A percentile compares a stretch with the other conserved stretches of the same genome.
phyloP scores from a whole-genome alignment of 1,140 invertebrate species.

The Cyrtorhinus lividipennis region DNA sequence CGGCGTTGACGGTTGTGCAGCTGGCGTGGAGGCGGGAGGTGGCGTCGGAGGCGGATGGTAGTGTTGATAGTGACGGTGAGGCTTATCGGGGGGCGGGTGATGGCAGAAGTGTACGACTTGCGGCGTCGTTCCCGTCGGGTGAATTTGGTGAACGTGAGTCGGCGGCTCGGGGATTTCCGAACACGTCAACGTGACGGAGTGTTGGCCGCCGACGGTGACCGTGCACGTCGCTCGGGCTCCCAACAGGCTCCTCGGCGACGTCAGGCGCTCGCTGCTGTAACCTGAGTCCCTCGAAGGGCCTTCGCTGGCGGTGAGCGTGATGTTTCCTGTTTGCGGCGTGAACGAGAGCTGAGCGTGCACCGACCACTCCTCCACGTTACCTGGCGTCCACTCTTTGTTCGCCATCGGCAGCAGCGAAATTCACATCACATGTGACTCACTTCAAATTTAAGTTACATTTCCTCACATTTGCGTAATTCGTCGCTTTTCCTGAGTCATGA shows the following conservation, averaged over 20 bases:
- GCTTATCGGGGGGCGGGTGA: conserved; percentile 3
- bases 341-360: conserved; percentile 45
- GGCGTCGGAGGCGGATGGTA: conserved; percentile 1
- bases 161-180: background rate
- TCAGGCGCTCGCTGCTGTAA: conserved; percentile 33
- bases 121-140: background rate
- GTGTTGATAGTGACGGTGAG: background rate
- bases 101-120: background rate
- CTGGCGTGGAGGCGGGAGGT: conserved; percentile 24
- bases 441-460: too few relatives aligned
- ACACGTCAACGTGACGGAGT: conserved; percentile 23
- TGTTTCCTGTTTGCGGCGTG: conserved; percentile 32
- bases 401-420: background rate
- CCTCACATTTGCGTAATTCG: too few relatives aligned
- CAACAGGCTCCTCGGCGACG: conserved; percentile 23
- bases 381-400: conserved; percentile 2
- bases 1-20: conserved; percentile 27
- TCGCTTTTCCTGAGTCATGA: too few relatives aligned
- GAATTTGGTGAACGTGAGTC: too few relatives aligned
- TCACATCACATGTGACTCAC: background rate
- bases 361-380: conserved; percentile 36
- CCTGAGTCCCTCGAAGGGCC: conserved; percentile 28
- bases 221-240: conserved; percentile 25
- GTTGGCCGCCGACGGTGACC: conserved; percentile 25
- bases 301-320: conserved; percentile 36